These are phyloP conservation scores for Yoshiicerus persimilis DNA, from an alignment of 1,140 invertebrate species.

Conservation along the genomic window DNA sequence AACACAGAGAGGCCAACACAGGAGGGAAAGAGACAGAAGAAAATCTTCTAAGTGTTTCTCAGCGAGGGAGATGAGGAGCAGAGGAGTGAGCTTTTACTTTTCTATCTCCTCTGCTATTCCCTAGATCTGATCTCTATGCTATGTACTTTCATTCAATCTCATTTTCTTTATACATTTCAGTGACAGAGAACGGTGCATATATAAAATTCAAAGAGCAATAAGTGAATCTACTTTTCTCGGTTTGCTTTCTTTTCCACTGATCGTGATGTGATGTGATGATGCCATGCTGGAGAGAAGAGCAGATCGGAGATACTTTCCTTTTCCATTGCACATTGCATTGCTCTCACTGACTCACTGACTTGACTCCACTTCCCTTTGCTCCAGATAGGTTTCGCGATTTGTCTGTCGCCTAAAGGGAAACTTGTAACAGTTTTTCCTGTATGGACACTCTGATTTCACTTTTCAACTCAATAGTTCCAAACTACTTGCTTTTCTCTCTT, in stretches of 20 bases:
- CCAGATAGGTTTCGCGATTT: not conserved
- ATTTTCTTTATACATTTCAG: not conserved
- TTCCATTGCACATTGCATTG: not conserved
- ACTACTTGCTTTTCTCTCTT: not conserved
- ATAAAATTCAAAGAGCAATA: slow-evolving; percentile 8
- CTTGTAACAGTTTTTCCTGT: slow-evolving; percentile 1
- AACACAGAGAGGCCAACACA: not conserved
- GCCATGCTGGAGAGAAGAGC: not conserved
- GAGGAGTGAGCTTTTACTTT: not conserved
- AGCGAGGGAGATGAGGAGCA: not conserved
- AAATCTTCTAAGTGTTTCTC: not conserved
- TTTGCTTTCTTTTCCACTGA: not conserved
- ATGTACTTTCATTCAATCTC: not conserved
- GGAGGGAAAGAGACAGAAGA: not conserved
- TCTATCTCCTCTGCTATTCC: not conserved
- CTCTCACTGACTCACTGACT: not conserved
- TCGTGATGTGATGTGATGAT: not conserved
- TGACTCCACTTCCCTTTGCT: not conserved
- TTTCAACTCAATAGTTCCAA: not conserved
- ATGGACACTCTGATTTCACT: not conserved
- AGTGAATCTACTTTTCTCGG: not conserved
- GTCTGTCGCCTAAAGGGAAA: not conserved
- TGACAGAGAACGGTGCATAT: not conserved
- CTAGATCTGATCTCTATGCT: not conserved
- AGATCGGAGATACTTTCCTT: not conserved